phyloP scores from a whole-genome alignment of 2,888 invertebrate genomes.

The Rhagium mordax region DNA sequence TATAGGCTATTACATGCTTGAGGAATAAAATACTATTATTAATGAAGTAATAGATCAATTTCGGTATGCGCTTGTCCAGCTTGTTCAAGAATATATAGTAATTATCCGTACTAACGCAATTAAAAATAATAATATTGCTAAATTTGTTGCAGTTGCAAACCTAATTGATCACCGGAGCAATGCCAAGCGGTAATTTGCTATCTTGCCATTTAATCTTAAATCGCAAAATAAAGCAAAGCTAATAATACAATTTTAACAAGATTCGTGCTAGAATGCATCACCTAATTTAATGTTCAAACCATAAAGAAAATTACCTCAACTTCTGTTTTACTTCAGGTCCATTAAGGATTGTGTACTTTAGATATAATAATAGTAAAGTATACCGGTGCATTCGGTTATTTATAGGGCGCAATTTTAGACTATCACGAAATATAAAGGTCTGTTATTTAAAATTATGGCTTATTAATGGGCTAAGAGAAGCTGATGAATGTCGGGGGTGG shows the following conservation, averaged over 20 bases:
- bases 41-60: too few species aligned
- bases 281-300: slow-evolving; percentile 23
- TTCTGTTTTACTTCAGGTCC: slow-evolving; percentile 11
- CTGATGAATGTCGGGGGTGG: neutral
- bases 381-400: neutral
- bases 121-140: neutral
- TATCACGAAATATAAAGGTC: neutral
- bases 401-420: neutral
- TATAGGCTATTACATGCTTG: too few species aligned
- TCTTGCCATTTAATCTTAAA: slow-evolving; percentile 23
- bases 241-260: slow-evolving; percentile 22
- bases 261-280: slow-evolving; percentile 25
- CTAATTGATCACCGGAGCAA: neutral
- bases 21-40: too few species aligned
- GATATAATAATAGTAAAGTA: neutral
- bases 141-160: neutral
- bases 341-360: slow-evolving; percentile 1
- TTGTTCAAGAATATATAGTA: too few species aligned
- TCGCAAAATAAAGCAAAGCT: slow-evolving; percentile 13
- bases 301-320: slow-evolving; percentile 26
- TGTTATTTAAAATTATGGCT: neutral
- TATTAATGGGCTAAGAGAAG: neutral
- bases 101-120: neutral
- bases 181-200: slow-evolving; percentile 5
- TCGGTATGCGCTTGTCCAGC: too few species aligned